Conservation (phyloP, 1,140 invertebrate genomes). For the Drosophila asahinai region DNA sequence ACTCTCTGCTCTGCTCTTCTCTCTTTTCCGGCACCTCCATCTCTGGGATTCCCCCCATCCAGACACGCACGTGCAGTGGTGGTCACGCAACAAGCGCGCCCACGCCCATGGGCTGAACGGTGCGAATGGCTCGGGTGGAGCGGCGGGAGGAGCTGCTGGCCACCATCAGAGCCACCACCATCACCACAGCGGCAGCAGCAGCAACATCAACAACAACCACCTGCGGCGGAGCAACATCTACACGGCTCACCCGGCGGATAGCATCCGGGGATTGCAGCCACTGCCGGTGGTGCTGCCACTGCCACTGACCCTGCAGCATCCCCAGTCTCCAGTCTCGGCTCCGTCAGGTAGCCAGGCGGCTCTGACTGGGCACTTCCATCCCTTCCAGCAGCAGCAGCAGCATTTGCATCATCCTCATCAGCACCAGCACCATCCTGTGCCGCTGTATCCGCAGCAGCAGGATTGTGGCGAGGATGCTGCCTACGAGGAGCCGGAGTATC, state of each 20-base stretch:
- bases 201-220: slow-evolving; percentile 81
- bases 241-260: slow-evolving; percentile 81
- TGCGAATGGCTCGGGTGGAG: slow-evolving; percentile 36
- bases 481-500: slow-evolving; percentile 79
- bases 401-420: slow-evolving; percentile 20
- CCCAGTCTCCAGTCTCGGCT: slow-evolving; percentile 44
- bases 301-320: slow-evolving; percentile 46
- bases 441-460: slow-evolving; percentile 54
- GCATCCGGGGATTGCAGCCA: slow-evolving; percentile 77
- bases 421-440: slow-evolving; percentile 27
- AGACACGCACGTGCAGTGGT: slow-evolving; percentile 84
- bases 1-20: background rate
- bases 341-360: slow-evolving; percentile 28
- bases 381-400: slow-evolving; percentile 62
- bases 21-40: slow-evolving; percentile 27
- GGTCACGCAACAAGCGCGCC: slow-evolving; percentile 83
- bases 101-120: slow-evolving; percentile 64
- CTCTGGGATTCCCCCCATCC: slow-evolving; percentile 22
- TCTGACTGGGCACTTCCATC: slow-evolving; percentile 59
- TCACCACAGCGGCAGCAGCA: slow-evolving; percentile 57
- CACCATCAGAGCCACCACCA: slow-evolving; percentile 26
- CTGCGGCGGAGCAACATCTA: slow-evolving; percentile 83
- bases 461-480: slow-evolving; percentile 73
- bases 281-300: slow-evolving; percentile 50
- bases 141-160: slow-evolving; percentile 54